Conservation (phyloP, 2,797 vertebrate species). For the Fistularia commersonii region DNA sequence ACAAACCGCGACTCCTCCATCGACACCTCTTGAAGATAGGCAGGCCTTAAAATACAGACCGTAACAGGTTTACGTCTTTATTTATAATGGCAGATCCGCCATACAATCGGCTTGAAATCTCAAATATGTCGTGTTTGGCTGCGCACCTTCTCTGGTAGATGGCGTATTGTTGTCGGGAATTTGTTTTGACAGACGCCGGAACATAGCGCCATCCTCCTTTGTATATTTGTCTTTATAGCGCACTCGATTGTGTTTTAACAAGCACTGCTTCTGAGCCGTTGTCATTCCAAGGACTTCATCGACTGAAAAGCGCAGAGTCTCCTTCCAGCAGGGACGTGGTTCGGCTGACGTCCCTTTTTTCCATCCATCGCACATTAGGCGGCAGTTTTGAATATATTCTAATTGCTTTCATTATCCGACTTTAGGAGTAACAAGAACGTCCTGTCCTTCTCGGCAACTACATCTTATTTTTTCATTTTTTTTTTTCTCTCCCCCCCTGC, state of each 20-base stretch:
- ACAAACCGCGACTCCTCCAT: constrained; percentile 39
- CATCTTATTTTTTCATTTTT: neutral
- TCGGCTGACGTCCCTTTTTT: constrained; percentile 5
- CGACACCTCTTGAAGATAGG: constrained; percentile 25
- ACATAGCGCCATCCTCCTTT: neutral
- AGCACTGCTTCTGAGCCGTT: neutral
- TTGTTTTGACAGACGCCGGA: neutral
- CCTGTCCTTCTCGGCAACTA: neutral
- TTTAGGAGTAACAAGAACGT: neutral
- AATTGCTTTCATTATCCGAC: constrained; percentile 3
- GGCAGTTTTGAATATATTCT: constrained; percentile 9
- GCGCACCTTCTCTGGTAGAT: neutral
- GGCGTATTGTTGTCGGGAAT: neutral
- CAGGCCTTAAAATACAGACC: neutral
- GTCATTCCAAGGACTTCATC: neutral
- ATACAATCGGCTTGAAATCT: neutral
- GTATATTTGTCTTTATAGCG: neutral
- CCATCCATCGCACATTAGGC: constrained; percentile 7
- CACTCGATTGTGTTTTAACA: neutral
- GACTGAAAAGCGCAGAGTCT: constrained; percentile 3
- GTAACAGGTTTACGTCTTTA: neutral
- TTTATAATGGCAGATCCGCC: neutral
- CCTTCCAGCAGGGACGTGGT: constrained; percentile 3
- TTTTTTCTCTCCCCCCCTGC: neutral
- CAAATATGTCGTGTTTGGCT: neutral